Conservation (phyloP, 23 tunicate species). For the Styela clava region DNA sequence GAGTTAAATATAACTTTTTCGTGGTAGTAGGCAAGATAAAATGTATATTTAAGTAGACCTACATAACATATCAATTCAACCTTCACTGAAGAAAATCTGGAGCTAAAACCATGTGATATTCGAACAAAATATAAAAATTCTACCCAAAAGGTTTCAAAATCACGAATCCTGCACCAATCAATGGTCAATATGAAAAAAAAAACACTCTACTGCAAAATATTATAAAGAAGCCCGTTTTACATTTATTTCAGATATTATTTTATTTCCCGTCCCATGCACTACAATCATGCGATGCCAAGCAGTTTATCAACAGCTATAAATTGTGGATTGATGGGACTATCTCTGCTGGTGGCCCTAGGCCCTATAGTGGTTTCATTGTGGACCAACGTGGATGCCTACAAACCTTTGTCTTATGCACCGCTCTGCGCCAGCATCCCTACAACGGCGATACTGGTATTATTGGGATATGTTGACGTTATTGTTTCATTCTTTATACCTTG, state of each 20-base stretch:
- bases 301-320: background rate
- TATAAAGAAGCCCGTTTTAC: no score
- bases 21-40: no score
- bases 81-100: no score
- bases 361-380: conserved; percentile 2
- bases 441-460: background rate
- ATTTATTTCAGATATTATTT: background rate
- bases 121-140: no score
- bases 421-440: background rate
- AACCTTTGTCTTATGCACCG: conserved; percentile 16
- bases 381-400: background rate
- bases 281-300: background rate
- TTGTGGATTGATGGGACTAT: background rate
- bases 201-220: no score
- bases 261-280: conserved; percentile 17
- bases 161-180: no score
- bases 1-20: background rate
- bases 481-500: conserved; percentile 17
- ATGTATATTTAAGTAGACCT: no score
- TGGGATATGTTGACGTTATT: conserved; percentile 1
- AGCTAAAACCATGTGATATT: no score
- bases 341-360: background rate
- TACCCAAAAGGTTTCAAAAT: no score
- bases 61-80: no score
- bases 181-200: no score